These are phyloP conservation scores for Vesta saturnalis DNA, from an alignment of 2,888 invertebrate species.

Conservation along the genomic window DNA sequence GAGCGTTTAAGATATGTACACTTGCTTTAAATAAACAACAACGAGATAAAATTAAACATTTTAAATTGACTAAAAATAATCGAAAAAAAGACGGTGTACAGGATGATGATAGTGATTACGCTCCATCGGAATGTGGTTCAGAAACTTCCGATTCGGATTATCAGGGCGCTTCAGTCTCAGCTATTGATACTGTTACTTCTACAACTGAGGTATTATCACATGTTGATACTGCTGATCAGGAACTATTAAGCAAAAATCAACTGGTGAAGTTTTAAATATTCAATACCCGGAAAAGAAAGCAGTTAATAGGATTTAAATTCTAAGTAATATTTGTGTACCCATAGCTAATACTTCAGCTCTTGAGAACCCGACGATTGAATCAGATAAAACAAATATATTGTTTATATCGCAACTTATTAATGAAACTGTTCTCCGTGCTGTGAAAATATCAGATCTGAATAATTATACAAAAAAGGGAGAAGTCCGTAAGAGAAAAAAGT, in stretches of 20 bases:
- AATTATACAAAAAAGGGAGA: not conserved
- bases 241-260: slow-evolving; percentile 4
- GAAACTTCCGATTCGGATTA: slow-evolving; percentile 3
- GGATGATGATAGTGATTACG: not conserved
- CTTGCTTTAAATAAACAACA: slow-evolving; percentile 2
- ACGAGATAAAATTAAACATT: not conserved
- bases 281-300: slow-evolving; percentile 6
- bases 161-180: slow-evolving; percentile 1
- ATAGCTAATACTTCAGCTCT: slow-evolving; percentile 5
- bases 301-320: slow-evolving; percentile 3
- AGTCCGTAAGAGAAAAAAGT: too few species aligned
- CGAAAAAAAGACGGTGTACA: not conserved
- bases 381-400: slow-evolving; percentile 5
- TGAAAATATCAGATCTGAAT: slow-evolving; percentile 5
- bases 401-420: slow-evolving; percentile 5
- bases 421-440: slow-evolving; percentile 1
- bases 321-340: slow-evolving; percentile 3
- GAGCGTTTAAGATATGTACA: slow-evolving; percentile 2
- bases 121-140: not conserved
- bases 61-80: not conserved
- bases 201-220: slow-evolving; percentile 5
- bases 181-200: slow-evolving; percentile 1
- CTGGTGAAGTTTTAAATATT: not conserved
- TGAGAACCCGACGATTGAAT: slow-evolving; percentile 3
- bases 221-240: slow-evolving; percentile 5